phyloP scores from a whole-genome alignment of 2,797 vertebrate genomes.

The Semotilus atromaculatus region DNA sequence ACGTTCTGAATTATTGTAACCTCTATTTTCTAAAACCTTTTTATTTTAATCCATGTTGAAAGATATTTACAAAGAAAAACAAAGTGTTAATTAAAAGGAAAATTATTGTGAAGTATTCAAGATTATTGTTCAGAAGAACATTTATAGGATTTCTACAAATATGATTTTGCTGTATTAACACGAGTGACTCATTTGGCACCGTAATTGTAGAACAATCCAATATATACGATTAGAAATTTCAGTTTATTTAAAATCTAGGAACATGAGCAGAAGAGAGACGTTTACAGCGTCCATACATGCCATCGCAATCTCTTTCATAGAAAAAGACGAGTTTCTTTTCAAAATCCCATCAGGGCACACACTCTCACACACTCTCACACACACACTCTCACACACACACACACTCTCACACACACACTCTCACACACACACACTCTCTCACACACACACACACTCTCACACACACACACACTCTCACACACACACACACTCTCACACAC shows the following conservation, averaged over 20 bases:
- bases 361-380: background rate
- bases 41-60: background rate
- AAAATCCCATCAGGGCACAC: background rate
- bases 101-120: background rate
- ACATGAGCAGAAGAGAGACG: background rate
- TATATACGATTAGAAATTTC: slow-evolving; percentile 15
- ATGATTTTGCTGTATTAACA: background rate
- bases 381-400: too few species aligned
- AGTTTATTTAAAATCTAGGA: slow-evolving; percentile 52
- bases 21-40: background rate
- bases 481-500: too few species aligned
- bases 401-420: too few species aligned
- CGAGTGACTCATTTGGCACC: background rate
- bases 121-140: background rate
- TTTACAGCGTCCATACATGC: background rate
- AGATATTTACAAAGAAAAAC: background rate
- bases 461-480: too few species aligned
- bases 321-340: slow-evolving; percentile 18
- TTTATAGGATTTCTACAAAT: background rate
- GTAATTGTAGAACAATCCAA: background rate
- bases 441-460: too few species aligned
- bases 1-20: background rate
- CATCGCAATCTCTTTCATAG: slow-evolving; percentile 20
- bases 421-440: too few species aligned
- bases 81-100: background rate